Base-by-base conservation (phyloP, 2,888 invertebrate species). In the Oxystoma pomonae region DNA sequence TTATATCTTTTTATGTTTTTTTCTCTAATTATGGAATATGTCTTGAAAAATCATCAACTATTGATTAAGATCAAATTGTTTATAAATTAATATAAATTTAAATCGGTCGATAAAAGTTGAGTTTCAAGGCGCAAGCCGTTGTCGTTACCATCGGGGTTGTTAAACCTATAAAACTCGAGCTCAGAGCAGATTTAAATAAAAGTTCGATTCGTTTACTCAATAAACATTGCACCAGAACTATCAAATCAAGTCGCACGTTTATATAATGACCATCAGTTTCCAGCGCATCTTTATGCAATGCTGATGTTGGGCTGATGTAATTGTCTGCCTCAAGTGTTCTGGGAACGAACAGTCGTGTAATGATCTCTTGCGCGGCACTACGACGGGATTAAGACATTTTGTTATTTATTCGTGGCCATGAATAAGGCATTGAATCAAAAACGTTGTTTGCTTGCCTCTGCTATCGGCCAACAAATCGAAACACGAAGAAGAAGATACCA, bases 341-440 rank as follows among this genome's bases (percentile, higher is more conserved):
- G 35, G 35, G 35, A 35, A 35, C 3, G 35, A 35, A 12, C 35
- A 12, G 35, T 35, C 35, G 35, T 35, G 35, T 35, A 35, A 35
- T 35, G 35, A 35, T 35, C 35, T 35, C 35, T 35, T 35, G 35
- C 35, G 35, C 35, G 35, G 5, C n/a, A n/a, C n/a, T n/a, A n/a
- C n/a, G 53, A 7, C 53, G 17, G 53, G 53, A 53, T 53, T 53
- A 53, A 53, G 53, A 53, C 53, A 53, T 53, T 53, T 53, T 5
- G 53, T 53, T 53, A 53, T 53, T 53, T 53, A 53, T 53, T 53
- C 53, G 53, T 53, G 16, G 53, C 53, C 53, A 53, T 53, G 53
- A 53, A 53, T 53, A 53, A 19, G 53, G 53, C 53, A 53, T 53
- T 53, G 53, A 53, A 17, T 53, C 53, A 53, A 53, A 53, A 53